Percentiles rank a stretch among this genome's conserved stretches.
These are phyloP conservation scores for Ophonus ardosiacus DNA, from an alignment of 2,888 invertebrate genomes.

Conservation along the genomic window DNA sequence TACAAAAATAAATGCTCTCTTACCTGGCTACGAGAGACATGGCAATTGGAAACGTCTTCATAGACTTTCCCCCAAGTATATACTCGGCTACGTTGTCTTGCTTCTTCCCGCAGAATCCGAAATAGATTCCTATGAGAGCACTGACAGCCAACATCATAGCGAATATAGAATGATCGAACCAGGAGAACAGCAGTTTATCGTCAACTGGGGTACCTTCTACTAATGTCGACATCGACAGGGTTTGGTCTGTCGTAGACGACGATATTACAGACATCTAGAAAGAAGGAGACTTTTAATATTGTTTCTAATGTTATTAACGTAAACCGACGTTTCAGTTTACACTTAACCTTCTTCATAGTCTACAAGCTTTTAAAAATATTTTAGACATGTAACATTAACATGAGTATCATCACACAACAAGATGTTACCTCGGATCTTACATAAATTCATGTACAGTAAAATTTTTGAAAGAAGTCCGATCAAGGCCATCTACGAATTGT, in stretches of 20 bases:
- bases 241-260: not conserved
- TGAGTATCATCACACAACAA: too few species aligned
- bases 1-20: conserved; percentile 67
- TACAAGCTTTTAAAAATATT: too few species aligned
- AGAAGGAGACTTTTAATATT: not conserved
- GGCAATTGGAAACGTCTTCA: conserved; percentile 85
- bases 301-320: not conserved
- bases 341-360: too few species aligned
- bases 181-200: conserved; percentile 74
- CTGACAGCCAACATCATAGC: conserved; percentile 77
- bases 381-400: too few species aligned
- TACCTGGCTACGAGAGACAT: conserved; percentile 88
- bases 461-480: too few species aligned
- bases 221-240: not conserved
- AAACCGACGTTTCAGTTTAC: too few species aligned
- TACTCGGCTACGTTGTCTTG: conserved; percentile 83
- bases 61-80: conserved; percentile 83
- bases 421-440: too few species aligned
- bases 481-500: too few species aligned
- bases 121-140: conserved; percentile 79
- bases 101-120: conserved; percentile 78
- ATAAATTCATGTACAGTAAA: too few species aligned
- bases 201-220: not conserved
- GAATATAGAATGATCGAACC: conserved; percentile 79
- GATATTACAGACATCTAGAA: not conserved